These are phyloP conservation scores for Eustalomyia histrio DNA, from an alignment of 2,888 invertebrate species.

Conservation along the genomic window DNA sequence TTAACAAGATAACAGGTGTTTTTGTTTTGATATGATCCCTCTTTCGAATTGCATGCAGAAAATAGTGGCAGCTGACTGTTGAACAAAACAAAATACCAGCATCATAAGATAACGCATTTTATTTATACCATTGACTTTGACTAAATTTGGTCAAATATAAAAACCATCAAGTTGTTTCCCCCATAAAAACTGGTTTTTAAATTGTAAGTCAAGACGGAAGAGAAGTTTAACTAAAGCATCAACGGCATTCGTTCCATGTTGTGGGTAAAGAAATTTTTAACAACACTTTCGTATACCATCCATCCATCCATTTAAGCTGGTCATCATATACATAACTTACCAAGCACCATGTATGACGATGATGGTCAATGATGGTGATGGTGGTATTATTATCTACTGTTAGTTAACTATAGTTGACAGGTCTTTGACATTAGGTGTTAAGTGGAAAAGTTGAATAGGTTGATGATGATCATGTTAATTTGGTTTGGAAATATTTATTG, in stretches of 20 bases:
- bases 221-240: slow-evolving; percentile 22
- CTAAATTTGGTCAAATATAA: slow-evolving; percentile 44
- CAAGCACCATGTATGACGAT: slow-evolving; percentile 34
- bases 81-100: background rate
- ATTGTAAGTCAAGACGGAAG: slow-evolving; percentile 39
- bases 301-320: slow-evolving; percentile 17
- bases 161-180: slow-evolving; percentile 17
- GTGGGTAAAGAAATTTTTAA: slow-evolving; percentile 42
- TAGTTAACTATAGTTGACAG: slow-evolving; percentile 39
- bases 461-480: slow-evolving; percentile 10
- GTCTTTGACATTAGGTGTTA: slow-evolving; percentile 58
- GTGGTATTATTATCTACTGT: slow-evolving; percentile 14
- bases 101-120: background rate
- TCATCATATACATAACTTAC: slow-evolving; percentile 28
- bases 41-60: slow-evolving; percentile 13
- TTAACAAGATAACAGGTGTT: slow-evolving; percentile 53
- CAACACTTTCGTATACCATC: slow-evolving; percentile 19
- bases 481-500: slow-evolving; percentile 13
- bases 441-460: slow-evolving; percentile 52
- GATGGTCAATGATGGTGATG: background rate
- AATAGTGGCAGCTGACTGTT: slow-evolving; percentile 26
- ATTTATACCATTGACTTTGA: slow-evolving; percentile 32
- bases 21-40: slow-evolving; percentile 26
- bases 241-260: slow-evolving; percentile 2
- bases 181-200: slow-evolving; percentile 49